Evolutionary conservation across 2,888 invertebrate species (phyloP).

Genomic region (Calliscelio sp.): DNA sequence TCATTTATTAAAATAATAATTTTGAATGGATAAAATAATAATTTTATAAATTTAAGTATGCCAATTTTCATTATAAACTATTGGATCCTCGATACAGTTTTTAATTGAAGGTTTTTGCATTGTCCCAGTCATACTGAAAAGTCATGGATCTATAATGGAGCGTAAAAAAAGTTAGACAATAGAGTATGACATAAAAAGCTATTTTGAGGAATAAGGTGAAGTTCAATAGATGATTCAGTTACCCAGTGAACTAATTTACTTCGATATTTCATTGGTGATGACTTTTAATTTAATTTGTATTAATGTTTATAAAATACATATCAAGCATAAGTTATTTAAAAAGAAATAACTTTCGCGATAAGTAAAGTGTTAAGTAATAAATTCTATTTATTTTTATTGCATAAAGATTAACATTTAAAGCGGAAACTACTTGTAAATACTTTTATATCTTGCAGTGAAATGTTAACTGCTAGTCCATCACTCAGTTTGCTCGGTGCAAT

Average conservation of each 20-base stretch:
- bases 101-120: slow-evolving; percentile 27
- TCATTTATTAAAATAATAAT: too few relatives aligned
- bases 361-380: too few relatives aligned
- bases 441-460: neutral
- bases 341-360: too few relatives aligned
- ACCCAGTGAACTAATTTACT: neutral
- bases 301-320: too few relatives aligned
- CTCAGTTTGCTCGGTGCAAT: neutral
- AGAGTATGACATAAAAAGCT: slow-evolving; percentile 20
- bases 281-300: too few relatives aligned
- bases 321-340: neutral
- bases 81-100: slow-evolving; percentile 9
- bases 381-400: too few relatives aligned
- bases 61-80: neutral
- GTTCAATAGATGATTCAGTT: slow-evolving; percentile 24
- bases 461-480: neutral
- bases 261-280: too few relatives aligned
- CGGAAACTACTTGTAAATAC: neutral
- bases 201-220: slow-evolving; percentile 49
- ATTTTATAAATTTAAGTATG: neutral
- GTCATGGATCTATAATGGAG: slow-evolving; percentile 14
- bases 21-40: too few relatives aligned
- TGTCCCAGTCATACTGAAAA: slow-evolving; percentile 18
- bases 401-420: neutral
- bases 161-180: slow-evolving; percentile 1